Evolutionary conservation across 2,888 invertebrate species (phyloP).

Genomic region (Alsophila aescularia): DNA sequence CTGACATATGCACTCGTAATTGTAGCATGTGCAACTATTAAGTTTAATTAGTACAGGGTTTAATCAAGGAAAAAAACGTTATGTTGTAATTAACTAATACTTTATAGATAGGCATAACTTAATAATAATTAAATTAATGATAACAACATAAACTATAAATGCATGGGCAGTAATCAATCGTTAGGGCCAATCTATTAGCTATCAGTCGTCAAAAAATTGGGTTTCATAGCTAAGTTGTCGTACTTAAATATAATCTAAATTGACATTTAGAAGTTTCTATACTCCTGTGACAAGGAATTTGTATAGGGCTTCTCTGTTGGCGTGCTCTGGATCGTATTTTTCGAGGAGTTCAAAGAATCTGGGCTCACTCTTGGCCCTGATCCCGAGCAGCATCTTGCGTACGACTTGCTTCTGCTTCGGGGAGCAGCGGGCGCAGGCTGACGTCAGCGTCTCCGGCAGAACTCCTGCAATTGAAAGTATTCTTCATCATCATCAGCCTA

Average conservation of each 20-base stretch:
- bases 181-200: conserved; percentile 12
- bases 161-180: conserved; percentile 29
- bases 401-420: conserved; percentile 86
- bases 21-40: conserved; percentile 17
- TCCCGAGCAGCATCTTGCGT: conserved; percentile 86
- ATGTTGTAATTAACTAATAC: conserved; percentile 23
- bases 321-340: conserved; percentile 89
- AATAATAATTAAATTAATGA: conserved; percentile 25
- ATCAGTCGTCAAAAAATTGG: background rate
- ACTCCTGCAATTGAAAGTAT: conserved; percentile 59
- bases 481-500: too few species aligned
- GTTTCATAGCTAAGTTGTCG: conserved; percentile 25
- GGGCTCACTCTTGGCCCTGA: conserved; percentile 87
- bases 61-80: conserved; percentile 16
- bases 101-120: conserved; percentile 16
- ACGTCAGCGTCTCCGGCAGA: conserved; percentile 88
- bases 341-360: conserved; percentile 87
- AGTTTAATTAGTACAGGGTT: too few species aligned
- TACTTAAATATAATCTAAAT: conserved; percentile 12
- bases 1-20: conserved; percentile 16
- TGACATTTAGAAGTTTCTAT: conserved; percentile 50
- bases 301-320: conserved; percentile 86
- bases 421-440: conserved; percentile 87
- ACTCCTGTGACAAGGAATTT: conserved; percentile 76
- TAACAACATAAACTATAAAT: conserved; percentile 43